Conservation (phyloP, 2,888 invertebrate species). For the Idaea straminata region DNA sequence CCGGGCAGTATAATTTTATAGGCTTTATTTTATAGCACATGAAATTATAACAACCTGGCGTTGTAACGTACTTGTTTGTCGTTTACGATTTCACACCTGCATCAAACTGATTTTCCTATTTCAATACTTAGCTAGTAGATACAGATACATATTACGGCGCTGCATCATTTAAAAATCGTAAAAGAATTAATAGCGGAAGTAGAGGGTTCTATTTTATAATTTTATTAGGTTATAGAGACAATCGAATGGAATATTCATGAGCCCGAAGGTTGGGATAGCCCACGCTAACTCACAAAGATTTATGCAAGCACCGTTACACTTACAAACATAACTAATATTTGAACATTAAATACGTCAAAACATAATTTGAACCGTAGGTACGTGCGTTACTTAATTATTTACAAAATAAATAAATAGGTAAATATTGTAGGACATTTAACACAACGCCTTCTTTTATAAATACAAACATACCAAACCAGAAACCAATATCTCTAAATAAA, state of each 20-base stretch:
- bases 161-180: conserved; percentile 49
- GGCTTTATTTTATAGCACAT: not conserved
- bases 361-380: not conserved
- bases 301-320: conserved; percentile 21
- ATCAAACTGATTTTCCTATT: not conserved
- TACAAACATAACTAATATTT: conserved; percentile 13
- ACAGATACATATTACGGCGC: not conserved
- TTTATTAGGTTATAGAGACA: conserved; percentile 49
- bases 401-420: not conserved
- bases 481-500: no score
- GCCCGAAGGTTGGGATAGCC: conserved; percentile 28
- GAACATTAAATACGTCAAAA: conserved; percentile 7
- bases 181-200: conserved; percentile 57
- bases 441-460: no score
- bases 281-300: conserved; percentile 25
- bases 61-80: not conserved
- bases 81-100: conserved; percentile 3
- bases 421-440: no score
- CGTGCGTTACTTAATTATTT: not conserved
- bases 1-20: not conserved
- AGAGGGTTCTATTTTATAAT: conserved; percentile 49
- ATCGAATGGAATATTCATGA: conserved; percentile 52
- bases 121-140: not conserved
- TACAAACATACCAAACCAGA: no score
- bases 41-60: no score